Conservation (phyloP, 1,140 invertebrate species). For the Zelostemma sp. region DNA sequence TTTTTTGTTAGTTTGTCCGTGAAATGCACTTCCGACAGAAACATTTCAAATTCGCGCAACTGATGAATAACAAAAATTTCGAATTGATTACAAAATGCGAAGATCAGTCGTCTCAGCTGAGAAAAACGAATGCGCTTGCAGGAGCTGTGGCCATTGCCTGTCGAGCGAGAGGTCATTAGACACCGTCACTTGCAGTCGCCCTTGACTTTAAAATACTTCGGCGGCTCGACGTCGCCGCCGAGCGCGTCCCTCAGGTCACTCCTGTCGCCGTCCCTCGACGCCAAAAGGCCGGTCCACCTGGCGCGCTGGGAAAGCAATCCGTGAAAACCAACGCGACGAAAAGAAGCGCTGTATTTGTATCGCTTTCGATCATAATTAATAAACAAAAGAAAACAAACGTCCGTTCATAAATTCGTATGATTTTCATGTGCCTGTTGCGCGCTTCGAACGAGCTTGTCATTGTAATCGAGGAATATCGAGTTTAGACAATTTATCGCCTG, state of each 20-base stretch:
- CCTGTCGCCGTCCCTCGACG: constrained; percentile 73
- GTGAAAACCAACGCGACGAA: background rate
- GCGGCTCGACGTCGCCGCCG: constrained; percentile 64
- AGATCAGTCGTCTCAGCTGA: no score
- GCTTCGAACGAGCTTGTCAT: constrained; percentile 5
- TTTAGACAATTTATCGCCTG: no score
- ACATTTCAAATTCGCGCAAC: no score
- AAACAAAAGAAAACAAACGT: constrained; percentile 8
- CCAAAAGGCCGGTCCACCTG: constrained; percentile 65
- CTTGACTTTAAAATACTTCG: constrained; percentile 72
- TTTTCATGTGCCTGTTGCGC: no score
- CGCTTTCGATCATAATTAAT: constrained; percentile 8
- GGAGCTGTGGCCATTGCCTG: constrained; percentile 76
- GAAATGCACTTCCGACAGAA: no score
- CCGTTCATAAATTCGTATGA: no score
- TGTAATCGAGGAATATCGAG: no score
- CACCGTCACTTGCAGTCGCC: constrained; percentile 78
- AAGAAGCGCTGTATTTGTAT: constrained; percentile 4
- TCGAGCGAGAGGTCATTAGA: constrained; percentile 77
- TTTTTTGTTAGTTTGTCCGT: no score
- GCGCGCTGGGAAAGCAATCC: constrained; percentile 67
- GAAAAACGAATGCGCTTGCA: constrained; percentile 56
- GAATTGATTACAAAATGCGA: no score
- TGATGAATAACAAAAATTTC: no score
- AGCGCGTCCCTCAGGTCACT: constrained; percentile 74